phyloP scores from a whole-genome alignment of 2,113 vertebrate genomes.

The Kryptolebias marmoratus region DNA sequence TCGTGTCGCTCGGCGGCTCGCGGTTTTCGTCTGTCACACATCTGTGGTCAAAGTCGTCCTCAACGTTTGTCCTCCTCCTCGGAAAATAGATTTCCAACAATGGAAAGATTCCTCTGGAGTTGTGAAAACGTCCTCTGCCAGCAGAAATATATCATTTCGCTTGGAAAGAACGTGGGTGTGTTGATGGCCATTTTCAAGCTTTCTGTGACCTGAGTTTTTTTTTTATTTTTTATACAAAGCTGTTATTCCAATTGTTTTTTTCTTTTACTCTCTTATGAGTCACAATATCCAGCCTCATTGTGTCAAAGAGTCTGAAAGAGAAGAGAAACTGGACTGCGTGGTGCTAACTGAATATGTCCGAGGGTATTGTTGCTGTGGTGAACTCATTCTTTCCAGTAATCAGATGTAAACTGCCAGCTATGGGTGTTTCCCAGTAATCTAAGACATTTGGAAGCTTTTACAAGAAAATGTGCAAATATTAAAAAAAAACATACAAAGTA shows the following conservation, averaged over 20 bases:
- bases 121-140: background rate
- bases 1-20: too few species aligned
- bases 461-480: too few species aligned
- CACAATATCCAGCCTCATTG: background rate
- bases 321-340: background rate
- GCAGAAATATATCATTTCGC: conserved; percentile 6
- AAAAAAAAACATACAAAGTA: background rate
- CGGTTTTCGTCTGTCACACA: background rate
- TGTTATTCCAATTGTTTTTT: background rate
- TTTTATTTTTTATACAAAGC: background rate
- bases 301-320: background rate
- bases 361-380: background rate
- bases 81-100: conserved; percentile 11
- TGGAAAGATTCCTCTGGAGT: background rate
- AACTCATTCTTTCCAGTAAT: conserved; percentile 19
- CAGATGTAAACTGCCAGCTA: background rate
- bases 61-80: background rate
- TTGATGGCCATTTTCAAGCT: background rate
- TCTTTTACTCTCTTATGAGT: conserved; percentile 2
- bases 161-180: conserved; percentile 23
- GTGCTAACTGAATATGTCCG: background rate
- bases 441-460: too few species aligned
- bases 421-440: conserved; percentile 4
- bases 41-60: background rate
- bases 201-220: background rate